Conservation (phyloP, 2,888 invertebrate genomes). For the Pseudanteris insignis region DNA sequence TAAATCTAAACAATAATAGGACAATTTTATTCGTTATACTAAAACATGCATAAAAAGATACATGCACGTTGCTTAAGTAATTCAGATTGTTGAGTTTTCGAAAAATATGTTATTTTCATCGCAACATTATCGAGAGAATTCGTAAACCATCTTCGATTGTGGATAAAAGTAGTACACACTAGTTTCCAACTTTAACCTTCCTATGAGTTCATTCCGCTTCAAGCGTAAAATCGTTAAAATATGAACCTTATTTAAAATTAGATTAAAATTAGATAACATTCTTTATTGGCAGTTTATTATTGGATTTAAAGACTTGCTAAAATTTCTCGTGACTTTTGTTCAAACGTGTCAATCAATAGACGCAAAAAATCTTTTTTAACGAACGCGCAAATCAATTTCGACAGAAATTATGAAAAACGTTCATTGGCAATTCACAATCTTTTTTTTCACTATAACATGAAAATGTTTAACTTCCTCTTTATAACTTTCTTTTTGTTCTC, state of each 20-base stretch:
- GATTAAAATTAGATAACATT: slow-evolving; percentile 30
- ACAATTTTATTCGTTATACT: slow-evolving; percentile 10
- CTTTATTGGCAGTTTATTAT: slow-evolving; percentile 37
- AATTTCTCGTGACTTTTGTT: slow-evolving; percentile 19
- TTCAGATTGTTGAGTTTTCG: slow-evolving; percentile 7
- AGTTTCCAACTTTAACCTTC: slow-evolving; percentile 19
- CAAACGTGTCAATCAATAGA: slow-evolving; percentile 23
- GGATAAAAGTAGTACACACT: slow-evolving; percentile 5
- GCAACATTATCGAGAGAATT: slow-evolving; percentile 14
- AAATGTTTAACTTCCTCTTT: slow-evolving; percentile 5
- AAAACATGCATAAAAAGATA: too few relatives aligned
- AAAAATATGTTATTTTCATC: slow-evolving; percentile 13
- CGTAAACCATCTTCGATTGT: slow-evolving; percentile 15
- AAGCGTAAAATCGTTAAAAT: slow-evolving; percentile 30
- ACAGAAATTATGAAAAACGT: slow-evolving; percentile 30
- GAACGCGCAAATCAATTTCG: slow-evolving; percentile 11
- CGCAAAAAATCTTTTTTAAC: slow-evolving; percentile 34
- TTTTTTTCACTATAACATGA: slow-evolving; percentile 9
- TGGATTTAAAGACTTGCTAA: slow-evolving; percentile 36
- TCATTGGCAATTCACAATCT: slow-evolving; percentile 19
- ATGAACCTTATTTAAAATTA: slow-evolving; percentile 29
- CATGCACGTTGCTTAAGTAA: slow-evolving; percentile 24
- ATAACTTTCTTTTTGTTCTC: slow-evolving; percentile 27
- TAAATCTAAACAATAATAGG: slow-evolving; percentile 23
- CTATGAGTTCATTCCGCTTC: slow-evolving; percentile 8